phyloP scores from a whole-genome alignment of 64 coral and sea anemone species.

The Anthopleura sola region DNA sequence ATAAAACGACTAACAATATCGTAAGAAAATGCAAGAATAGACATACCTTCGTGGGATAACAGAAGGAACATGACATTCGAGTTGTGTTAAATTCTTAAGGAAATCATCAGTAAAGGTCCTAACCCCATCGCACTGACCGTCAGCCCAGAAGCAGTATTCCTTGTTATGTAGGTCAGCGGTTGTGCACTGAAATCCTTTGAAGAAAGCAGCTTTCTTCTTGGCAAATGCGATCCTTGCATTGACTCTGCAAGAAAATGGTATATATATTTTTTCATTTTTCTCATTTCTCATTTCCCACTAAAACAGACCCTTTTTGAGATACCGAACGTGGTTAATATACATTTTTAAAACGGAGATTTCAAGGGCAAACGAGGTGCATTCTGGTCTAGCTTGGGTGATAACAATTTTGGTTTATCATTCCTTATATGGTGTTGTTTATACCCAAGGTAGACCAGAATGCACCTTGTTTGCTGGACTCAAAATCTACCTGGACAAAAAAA shows the following conservation, averaged over 20 bases:
- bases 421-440: too few relatives aligned
- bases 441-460: too few relatives aligned
- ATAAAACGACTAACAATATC: too few relatives aligned
- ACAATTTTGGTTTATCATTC: too few relatives aligned
- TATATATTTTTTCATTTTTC: not conserved
- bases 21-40: too few relatives aligned
- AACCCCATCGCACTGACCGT: constrained; percentile 49
- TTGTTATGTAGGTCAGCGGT: constrained; percentile 78
- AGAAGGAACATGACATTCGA: constrained; percentile 68
- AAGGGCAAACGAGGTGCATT: too few relatives aligned
- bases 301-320: too few relatives aligned
- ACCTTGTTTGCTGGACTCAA: not conserved
- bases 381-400: too few relatives aligned
- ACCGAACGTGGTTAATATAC: too few relatives aligned
- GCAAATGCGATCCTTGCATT: constrained; percentile 64
- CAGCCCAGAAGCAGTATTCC: constrained; percentile 75
- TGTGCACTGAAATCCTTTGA: constrained; percentile 64
- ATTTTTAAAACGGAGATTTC: too few relatives aligned
- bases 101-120: constrained; percentile 48
- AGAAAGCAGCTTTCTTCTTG: constrained; percentile 64
- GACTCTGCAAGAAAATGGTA: constrained; percentile 34
- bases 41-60: constrained; percentile 72
- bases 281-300: not conserved
- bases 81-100: constrained; percentile 57
- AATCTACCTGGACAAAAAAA: not conserved